Percentiles rank a stretch among this genome's conserved stretches.
Conservation (phyloP, 2,113 vertebrate genomes). For the Brachionichthys hirsutus region DNA sequence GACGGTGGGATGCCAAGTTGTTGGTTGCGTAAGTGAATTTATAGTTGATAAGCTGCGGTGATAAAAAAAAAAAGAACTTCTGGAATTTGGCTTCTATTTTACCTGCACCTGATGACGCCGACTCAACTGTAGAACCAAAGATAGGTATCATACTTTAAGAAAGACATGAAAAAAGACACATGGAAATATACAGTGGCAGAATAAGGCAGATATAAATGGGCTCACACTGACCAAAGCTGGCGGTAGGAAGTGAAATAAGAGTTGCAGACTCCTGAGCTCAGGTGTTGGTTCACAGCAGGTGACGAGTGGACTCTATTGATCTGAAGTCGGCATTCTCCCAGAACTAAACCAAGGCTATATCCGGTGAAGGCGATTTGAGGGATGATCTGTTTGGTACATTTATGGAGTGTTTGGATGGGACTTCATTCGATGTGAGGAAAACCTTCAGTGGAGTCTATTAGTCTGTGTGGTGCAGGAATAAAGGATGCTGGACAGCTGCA, state of each 20-base stretch:
- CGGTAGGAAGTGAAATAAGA: constrained; percentile 47
- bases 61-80: constrained; percentile 64
- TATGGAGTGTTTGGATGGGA: constrained; percentile 27
- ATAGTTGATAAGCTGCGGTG: constrained; percentile 24
- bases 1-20: constrained; percentile 39
- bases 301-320: constrained; percentile 48
- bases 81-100: constrained; percentile 22
- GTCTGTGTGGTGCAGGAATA: constrained; percentile 7
- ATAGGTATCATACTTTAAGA: not conserved
- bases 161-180: not conserved
- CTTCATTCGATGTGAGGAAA: constrained; percentile 17
- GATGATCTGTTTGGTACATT: constrained; percentile 23
- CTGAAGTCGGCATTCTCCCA: constrained; percentile 18
- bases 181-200: not conserved
- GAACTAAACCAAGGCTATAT: constrained; percentile 37
- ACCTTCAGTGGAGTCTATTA: not conserved
- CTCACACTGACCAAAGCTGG: constrained; percentile 28
- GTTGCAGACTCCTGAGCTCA: constrained; percentile 40
- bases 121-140: not conserved
- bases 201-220: constrained; percentile 9
- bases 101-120: too few relatives aligned
- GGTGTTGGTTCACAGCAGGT: constrained; percentile 55
- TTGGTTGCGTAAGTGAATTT: constrained; percentile 33
- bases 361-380: constrained; percentile 21
- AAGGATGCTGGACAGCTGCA: constrained; percentile 2